Percentiles rank a stretch among this genome's conserved stretches.
Conservation (phyloP, 2,888 invertebrate genomes). For the Sphaerophoria taeniata region DNA sequence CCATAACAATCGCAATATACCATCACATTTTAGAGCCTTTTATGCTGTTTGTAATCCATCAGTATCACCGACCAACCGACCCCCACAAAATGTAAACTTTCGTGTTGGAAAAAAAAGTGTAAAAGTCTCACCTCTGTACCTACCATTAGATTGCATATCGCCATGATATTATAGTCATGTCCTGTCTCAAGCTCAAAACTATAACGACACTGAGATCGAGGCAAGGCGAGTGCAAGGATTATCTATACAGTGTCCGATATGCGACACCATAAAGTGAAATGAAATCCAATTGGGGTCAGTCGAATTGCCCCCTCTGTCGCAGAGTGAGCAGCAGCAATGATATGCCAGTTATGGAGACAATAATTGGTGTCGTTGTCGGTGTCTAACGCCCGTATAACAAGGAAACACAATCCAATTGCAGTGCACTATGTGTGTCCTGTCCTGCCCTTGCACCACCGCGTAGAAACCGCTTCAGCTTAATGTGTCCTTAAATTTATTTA, state of each 20-base stretch:
- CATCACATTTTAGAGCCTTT: slow-evolving; percentile 65
- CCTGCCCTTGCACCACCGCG: background rate
- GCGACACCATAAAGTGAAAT: slow-evolving; percentile 72
- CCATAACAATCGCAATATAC: slow-evolving; percentile 60
- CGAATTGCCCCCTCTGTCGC: slow-evolving; percentile 50
- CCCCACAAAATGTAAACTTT: slow-evolving; percentile 61
- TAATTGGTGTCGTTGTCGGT: background rate
- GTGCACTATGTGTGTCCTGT: slow-evolving; percentile 22
- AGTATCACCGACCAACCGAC: background rate
- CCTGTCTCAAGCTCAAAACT: slow-evolving; percentile 22
- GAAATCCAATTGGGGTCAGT: slow-evolving; percentile 73
- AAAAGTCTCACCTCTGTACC: slow-evolving; percentile 36
- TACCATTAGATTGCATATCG: slow-evolving; percentile 1
- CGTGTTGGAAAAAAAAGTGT: slow-evolving; percentile 38
- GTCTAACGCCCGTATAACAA: slow-evolving; percentile 48
- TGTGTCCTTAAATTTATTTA: slow-evolving; percentile 73
- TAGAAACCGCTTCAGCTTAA: slow-evolving; percentile 47
- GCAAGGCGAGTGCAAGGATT: slow-evolving; percentile 51
- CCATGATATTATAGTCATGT: too few species aligned
- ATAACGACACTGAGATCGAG: background rate
- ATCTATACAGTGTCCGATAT: slow-evolving; percentile 63
- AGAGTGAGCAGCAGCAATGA: background rate
- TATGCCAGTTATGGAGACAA: background rate
- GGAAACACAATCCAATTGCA: slow-evolving; percentile 64
- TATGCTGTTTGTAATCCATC: slow-evolving; percentile 52